These are phyloP conservation scores for Coboldia fuscipes DNA, from an alignment of 1,140 invertebrate genomes.

Conservation along the genomic window DNA sequence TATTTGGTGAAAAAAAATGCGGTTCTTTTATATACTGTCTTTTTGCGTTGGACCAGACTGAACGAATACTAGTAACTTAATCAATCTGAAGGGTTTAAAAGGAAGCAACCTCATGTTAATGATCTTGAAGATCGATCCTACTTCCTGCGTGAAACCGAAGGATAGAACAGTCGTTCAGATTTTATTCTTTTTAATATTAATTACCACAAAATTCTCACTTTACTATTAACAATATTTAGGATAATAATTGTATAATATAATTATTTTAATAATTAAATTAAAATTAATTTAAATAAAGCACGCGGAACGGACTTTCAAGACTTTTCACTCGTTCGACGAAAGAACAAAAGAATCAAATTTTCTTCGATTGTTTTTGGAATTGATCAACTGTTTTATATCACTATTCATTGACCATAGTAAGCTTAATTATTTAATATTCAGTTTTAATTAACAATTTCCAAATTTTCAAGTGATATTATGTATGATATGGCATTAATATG, in stretches of 20 bases:
- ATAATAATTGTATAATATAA: slow-evolving; percentile 5
- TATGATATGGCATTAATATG: too few relatives aligned
- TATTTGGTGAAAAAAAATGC: too few relatives aligned
- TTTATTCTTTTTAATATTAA: slow-evolving; percentile 3
- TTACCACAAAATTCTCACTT: slow-evolving; percentile 7
- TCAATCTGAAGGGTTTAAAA: too few relatives aligned
- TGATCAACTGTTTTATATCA: slow-evolving; percentile 6
- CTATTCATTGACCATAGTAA: too few relatives aligned
- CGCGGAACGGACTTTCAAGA: slow-evolving; percentile 5
- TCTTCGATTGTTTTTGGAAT: slow-evolving; percentile 4
- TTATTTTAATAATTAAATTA: slow-evolving; percentile 5
- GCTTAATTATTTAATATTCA: too few relatives aligned
- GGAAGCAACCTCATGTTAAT: neutral
- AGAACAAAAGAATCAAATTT: slow-evolving; percentile 2
- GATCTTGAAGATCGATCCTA: neutral
- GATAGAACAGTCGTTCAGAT: slow-evolving; percentile 6
- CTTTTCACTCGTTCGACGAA: slow-evolving; percentile 4
- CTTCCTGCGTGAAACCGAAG: slow-evolving; percentile 1
- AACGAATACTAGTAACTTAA: too few relatives aligned
- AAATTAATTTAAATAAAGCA: slow-evolving; percentile 6
- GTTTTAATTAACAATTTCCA: too few relatives aligned
- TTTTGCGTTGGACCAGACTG: too few relatives aligned
- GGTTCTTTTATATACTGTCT: too few relatives aligned
- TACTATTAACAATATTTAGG: slow-evolving; percentile 9
- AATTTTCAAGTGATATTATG: too few relatives aligned